phyloP scores from a whole-genome alignment of 1,140 invertebrate species.

The Zaprionus kolodkinae region DNA sequence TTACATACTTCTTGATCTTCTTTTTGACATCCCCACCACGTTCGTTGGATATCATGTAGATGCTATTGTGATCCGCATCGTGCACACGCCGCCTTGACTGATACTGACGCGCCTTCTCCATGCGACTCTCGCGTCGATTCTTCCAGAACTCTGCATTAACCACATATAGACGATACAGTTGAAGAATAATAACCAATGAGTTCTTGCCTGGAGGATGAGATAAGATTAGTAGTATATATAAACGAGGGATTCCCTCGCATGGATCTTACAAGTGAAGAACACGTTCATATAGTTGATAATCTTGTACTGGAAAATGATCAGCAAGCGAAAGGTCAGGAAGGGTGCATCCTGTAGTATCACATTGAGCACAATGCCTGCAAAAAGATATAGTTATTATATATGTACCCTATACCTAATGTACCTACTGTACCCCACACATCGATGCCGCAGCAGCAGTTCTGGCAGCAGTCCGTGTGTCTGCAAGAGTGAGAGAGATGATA shows the following conservation, averaged over 20 bases:
- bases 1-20: slow-evolving; percentile 74
- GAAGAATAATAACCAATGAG: slow-evolving; percentile 92
- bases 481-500: not conserved
- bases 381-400: not conserved
- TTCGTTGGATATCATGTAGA: slow-evolving; percentile 87
- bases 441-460: slow-evolving; percentile 90
- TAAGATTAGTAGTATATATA: not conserved
- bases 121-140: slow-evolving; percentile 83
- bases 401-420: not conserved
- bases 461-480: slow-evolving; percentile 81
- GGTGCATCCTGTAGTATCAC: slow-evolving; percentile 93
- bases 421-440: slow-evolving; percentile 89
- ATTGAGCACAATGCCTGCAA: slow-evolving; percentile 88
- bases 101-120: slow-evolving; percentile 84
- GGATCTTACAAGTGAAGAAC: slow-evolving; percentile 93
- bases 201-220: slow-evolving; percentile 88
- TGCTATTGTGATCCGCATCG: slow-evolving; percentile 82
- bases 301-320: slow-evolving; percentile 93
- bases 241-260: too few species aligned
- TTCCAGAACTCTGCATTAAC: slow-evolving; percentile 89
- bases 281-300: slow-evolving; percentile 97
- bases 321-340: slow-evolving; percentile 91
- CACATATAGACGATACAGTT: slow-evolving; percentile 93
- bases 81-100: slow-evolving; percentile 81
- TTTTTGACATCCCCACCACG: slow-evolving; percentile 73